A percentile compares a stretch with the other conserved stretches of the same genome.
Conservation (phyloP, 2,797 vertebrate genomes). For the Aselliscus stoliczkanus region DNA sequence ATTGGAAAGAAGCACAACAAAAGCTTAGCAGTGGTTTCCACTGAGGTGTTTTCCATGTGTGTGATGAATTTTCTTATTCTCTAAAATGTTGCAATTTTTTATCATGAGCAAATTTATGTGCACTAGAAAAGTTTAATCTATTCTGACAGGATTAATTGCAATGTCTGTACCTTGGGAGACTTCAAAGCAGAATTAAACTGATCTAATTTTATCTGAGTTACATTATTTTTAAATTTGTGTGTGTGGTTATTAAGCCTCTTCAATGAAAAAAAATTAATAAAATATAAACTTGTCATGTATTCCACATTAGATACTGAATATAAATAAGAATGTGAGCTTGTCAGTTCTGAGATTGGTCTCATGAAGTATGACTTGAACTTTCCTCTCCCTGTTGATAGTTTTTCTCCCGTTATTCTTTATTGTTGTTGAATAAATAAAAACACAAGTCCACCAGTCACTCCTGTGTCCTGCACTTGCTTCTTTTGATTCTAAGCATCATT, state of each 20-base stretch:
- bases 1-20: not conserved
- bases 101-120: not conserved
- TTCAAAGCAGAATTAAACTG: not conserved
- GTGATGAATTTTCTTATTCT: not conserved
- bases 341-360: not conserved
- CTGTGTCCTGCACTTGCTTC: not conserved
- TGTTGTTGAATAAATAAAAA: not conserved
- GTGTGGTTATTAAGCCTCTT: not conserved
- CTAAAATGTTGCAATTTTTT: not conserved
- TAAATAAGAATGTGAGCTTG: not conserved
- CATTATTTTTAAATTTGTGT: not conserved
- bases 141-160: not conserved
- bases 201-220: not conserved
- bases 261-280: slow-evolving; percentile 4
- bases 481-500: slow-evolving; percentile 19
- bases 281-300: not conserved
- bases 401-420: not conserved
- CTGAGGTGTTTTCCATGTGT: not conserved
- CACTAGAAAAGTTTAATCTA: not conserved
- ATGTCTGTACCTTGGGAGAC: not conserved
- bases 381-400: not conserved
- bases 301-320: not conserved
- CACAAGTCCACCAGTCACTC: not conserved
- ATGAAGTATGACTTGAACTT: not conserved
- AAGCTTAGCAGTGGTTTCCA: not conserved